Evolutionary conservation across 2,888 invertebrate genomes (phyloP).

Genomic region (Thalpophila matura): DNA sequence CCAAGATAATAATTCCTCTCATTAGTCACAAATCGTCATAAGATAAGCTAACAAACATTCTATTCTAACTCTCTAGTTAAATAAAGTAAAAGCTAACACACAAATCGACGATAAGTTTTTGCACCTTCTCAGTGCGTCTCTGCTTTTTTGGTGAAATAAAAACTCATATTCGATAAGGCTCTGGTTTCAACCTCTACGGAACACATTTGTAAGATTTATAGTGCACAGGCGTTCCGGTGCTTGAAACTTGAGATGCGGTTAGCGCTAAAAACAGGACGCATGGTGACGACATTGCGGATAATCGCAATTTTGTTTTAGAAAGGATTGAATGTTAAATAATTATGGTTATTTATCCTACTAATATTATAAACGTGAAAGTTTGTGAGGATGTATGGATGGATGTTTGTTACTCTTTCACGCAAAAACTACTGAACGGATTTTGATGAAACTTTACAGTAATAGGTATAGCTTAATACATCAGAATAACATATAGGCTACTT

Average conservation of each 20-base stretch:
- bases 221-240: conserved; percentile 36
- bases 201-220: conserved; percentile 58
- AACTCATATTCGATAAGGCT: conserved; percentile 47
- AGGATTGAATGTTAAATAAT: neutral
- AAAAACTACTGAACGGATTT: too few relatives aligned
- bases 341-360: too few relatives aligned
- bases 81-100: conserved; percentile 1
- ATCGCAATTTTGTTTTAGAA: conserved; percentile 3
- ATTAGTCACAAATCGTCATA: neutral
- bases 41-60: neutral
- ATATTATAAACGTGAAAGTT: too few relatives aligned
- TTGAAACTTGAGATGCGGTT: conserved; percentile 42
- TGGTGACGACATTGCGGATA: conserved; percentile 21
- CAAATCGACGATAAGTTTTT: conserved; percentile 32
- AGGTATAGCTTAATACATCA: too few relatives aligned
- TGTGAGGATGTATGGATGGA: too few relatives aligned
- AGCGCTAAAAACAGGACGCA: conserved; percentile 27
- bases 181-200: conserved; percentile 51
- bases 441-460: too few relatives aligned
- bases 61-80: neutral
- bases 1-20: neutral
- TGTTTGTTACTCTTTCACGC: too few relatives aligned
- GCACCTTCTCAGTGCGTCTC: conserved; percentile 29
- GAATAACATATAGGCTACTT: too few relatives aligned
- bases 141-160: conserved; percentile 49